phyloP scores from a whole-genome alignment of 2,888 invertebrate genomes.

The Drosophila rellima region DNA sequence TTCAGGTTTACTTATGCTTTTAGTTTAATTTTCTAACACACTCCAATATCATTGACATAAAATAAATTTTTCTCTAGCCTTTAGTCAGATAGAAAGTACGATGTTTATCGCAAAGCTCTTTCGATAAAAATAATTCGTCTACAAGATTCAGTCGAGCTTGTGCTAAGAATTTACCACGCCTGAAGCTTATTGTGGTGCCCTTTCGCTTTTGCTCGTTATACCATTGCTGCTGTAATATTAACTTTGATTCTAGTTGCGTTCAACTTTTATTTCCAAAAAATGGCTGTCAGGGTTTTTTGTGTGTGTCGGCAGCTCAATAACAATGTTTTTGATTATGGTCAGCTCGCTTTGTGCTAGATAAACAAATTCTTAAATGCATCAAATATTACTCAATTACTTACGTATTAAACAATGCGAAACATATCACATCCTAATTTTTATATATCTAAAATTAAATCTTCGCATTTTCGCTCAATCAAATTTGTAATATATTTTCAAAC shows the following conservation, averaged over 20 bases:
- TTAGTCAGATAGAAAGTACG: neutral
- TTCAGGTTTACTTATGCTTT: neutral
- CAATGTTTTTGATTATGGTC: slow-evolving; percentile 24
- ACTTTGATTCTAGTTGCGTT: slow-evolving; percentile 31
- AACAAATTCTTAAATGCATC: slow-evolving; percentile 22
- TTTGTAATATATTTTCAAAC: slow-evolving; percentile 56
- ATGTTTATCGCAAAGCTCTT: slow-evolving; percentile 53
- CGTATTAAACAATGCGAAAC: slow-evolving; percentile 40
- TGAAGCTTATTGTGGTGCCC: slow-evolving; percentile 6
- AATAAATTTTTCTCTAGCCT: slow-evolving; percentile 4
- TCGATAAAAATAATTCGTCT: slow-evolving; percentile 46
- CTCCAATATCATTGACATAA: slow-evolving; percentile 5
- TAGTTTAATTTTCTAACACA: slow-evolving; percentile 5
- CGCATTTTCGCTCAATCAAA: slow-evolving; percentile 39
- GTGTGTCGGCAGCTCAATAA: slow-evolving; percentile 26
- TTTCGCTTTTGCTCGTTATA: slow-evolving; percentile 9
- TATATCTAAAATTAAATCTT: slow-evolving; percentile 41
- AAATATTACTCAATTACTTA: slow-evolving; percentile 54
- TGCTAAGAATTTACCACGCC: slow-evolving; percentile 30
- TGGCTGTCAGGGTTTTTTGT: slow-evolving; percentile 6
- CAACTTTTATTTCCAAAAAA: slow-evolving; percentile 3
- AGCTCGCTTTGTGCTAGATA: slow-evolving; percentile 22
- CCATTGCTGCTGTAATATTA: slow-evolving; percentile 19
- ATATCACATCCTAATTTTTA: slow-evolving; percentile 38
- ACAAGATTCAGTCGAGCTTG: slow-evolving; percentile 36